Evolutionary conservation across 1,140 invertebrate species (phyloP).

Genomic region (Lepeophtheirus salmonis): DNA sequence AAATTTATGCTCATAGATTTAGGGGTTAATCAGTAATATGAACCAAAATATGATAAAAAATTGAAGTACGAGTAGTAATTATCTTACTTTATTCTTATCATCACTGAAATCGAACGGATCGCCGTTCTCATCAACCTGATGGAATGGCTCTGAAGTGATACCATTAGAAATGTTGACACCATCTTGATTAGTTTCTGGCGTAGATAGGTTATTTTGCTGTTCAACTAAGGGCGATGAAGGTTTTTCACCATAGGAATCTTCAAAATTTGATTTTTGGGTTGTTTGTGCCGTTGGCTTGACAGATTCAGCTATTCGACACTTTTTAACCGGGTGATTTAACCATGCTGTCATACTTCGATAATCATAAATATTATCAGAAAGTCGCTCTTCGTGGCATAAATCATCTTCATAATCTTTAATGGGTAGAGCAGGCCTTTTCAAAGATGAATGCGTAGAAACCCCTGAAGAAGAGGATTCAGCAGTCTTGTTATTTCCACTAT

Average conservation of each 20-base stretch:
- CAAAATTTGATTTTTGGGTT: conserved; percentile 4
- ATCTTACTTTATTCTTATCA: conserved; percentile 19
- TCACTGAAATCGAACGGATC: conserved; percentile 18
- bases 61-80: no score
- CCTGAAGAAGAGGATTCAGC: conserved; percentile 18
- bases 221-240: not conserved
- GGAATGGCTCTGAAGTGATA: conserved; percentile 19
- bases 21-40: no score
- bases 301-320: conserved; percentile 37
- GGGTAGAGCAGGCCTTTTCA: conserved; percentile 40
- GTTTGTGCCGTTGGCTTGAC: not conserved
- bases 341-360: conserved; percentile 61
- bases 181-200: not conserved
- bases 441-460: not conserved
- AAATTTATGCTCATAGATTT: no score
- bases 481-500: no score
- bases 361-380: conserved; percentile 62
- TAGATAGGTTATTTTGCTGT: not conserved
- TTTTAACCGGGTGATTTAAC: conserved; percentile 69
- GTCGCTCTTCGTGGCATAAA: conserved; percentile 52
- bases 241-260: conserved; percentile 17
- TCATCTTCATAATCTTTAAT: conserved; percentile 50
- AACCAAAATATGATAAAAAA: no score
- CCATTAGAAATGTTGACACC: not conserved
- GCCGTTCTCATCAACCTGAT: conserved; percentile 18